These are phyloP conservation scores for Gorsachius magnificus DNA, from an alignment of 2,797 vertebrate genomes.

Conservation along the genomic window DNA sequence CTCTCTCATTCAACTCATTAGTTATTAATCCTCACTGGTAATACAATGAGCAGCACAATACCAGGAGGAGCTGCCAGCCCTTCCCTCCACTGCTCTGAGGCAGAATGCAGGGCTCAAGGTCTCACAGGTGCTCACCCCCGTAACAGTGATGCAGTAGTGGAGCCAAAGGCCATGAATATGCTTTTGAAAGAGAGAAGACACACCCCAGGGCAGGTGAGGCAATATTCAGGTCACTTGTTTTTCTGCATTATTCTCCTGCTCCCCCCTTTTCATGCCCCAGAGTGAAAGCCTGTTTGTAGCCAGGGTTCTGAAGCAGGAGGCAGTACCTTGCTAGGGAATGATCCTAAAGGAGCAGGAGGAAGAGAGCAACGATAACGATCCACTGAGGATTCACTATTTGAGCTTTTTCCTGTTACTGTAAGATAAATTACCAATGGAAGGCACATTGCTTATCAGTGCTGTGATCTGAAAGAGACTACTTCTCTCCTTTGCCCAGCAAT, in stretches of 20 bases:
- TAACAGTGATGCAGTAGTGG: neutral
- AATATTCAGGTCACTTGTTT: neutral
- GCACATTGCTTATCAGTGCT: neutral
- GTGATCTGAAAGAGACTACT: neutral
- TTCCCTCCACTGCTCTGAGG: neutral
- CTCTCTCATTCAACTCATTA: conserved; percentile 40
- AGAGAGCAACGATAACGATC: neutral
- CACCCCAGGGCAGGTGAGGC: neutral
- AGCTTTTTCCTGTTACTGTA: neutral
- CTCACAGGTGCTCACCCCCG: fast-evolving
- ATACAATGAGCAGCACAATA: neutral
- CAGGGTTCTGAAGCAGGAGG: neutral
- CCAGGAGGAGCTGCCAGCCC: neutral
- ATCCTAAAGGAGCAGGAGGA: neutral
- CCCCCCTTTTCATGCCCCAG: neutral
- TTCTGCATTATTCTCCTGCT: neutral
- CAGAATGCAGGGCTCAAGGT: fast-evolving
- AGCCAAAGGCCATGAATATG: neutral
- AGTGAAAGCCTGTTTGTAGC: neutral
- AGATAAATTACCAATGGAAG: neutral
- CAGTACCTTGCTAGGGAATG: neutral
- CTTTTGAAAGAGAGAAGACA: neutral
- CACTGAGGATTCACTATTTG: neutral
- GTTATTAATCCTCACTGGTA: conserved; percentile 9
- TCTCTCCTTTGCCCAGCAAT: neutral